Evolutionary conservation across 2,113 vertebrate genomes (phyloP).

Genomic region (Siniperca chuatsi): DNA sequence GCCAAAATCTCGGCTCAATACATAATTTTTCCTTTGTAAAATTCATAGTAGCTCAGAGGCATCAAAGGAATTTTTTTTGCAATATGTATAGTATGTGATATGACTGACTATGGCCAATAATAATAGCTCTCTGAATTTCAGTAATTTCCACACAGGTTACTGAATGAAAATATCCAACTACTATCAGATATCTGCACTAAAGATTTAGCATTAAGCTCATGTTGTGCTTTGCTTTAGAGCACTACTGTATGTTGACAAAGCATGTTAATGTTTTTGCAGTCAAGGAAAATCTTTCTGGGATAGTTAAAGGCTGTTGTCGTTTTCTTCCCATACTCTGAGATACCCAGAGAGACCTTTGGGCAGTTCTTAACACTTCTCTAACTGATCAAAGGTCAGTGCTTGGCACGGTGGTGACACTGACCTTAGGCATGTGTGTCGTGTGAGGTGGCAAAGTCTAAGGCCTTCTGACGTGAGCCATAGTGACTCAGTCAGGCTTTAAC

Average conservation of each 20-base stretch:
- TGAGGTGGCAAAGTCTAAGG: slow-evolving; percentile 69
- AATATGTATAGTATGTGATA: slow-evolving; percentile 16
- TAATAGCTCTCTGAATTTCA: background rate
- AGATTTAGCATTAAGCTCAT: slow-evolving; percentile 28
- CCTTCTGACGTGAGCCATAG: slow-evolving; percentile 67
- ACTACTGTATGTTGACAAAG: slow-evolving; percentile 45
- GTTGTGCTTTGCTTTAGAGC: slow-evolving; percentile 21
- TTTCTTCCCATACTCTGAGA: slow-evolving; percentile 28
- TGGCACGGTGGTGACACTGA: slow-evolving; percentile 64
- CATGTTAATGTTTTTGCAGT: slow-evolving; percentile 32
- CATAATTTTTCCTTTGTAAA: slow-evolving; percentile 33
- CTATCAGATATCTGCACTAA: background rate
- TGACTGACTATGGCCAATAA: slow-evolving; percentile 14
- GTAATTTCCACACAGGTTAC: background rate
- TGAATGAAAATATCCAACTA: background rate
- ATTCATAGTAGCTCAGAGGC: slow-evolving; percentile 32
- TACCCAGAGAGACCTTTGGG: slow-evolving; percentile 53
- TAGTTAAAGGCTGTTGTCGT: slow-evolving; percentile 56
- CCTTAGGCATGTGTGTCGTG: slow-evolving; percentile 58
- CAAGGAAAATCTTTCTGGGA: slow-evolving; percentile 4
- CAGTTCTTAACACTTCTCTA: slow-evolving; percentile 52
- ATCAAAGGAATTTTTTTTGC: slow-evolving; percentile 29
- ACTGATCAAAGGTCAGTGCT: slow-evolving; percentile 75
- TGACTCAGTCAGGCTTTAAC: slow-evolving; percentile 68
- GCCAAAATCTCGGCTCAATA: slow-evolving; percentile 16